Base-by-base conservation (phyloP, 2,113 vertebrate species). In the Alectura lathami region DNA sequence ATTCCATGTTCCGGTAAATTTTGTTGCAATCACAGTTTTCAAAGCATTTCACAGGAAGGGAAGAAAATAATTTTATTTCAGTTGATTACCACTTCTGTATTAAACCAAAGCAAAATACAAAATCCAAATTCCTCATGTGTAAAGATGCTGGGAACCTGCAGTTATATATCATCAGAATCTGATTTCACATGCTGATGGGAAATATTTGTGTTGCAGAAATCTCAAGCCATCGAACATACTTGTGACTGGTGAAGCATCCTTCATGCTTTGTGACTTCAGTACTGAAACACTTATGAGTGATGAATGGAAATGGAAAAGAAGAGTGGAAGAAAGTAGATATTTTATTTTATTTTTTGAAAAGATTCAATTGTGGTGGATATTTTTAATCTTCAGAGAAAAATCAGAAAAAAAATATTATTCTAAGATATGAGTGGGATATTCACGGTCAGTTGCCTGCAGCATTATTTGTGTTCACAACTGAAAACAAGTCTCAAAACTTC, bases 161-260 rank as follows among this genome's bases (percentile, higher is more conserved):
- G 63, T 48, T 88, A 13, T 6, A 1, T 60, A 9, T 60, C 3
- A 30, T 45, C 48, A 66, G 20, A 24, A 40, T 67, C 42, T 54
- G 21, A 57, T 78, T 69, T 91, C 59, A 34, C 47, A 67, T 20
- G 15, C 70, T 95, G 75, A 75, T 48, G 66, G 84, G 50, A 86
- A 77, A 50, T 23, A 14, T 64, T 91, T 92, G 23, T 90, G 36
- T 95, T 95, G 43, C 88, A 98, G 98, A 93, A 98, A 98, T 93
- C 88, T 98, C 85, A 98, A 98, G 91, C 98, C 98, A 24, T 98
- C 98, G 38, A 98, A 98, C 96, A 97, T 98, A 9, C 85, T 96
- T 48, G 67, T 98, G 26, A 91, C 81, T 72, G 78, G 64, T 6
- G 83, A 64, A 34, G 21, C 17, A 59, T 96, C 94, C 72, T 98